phyloP scores from a whole-genome alignment of 2,797 vertebrate genomes.

The Chelon labrosus region DNA sequence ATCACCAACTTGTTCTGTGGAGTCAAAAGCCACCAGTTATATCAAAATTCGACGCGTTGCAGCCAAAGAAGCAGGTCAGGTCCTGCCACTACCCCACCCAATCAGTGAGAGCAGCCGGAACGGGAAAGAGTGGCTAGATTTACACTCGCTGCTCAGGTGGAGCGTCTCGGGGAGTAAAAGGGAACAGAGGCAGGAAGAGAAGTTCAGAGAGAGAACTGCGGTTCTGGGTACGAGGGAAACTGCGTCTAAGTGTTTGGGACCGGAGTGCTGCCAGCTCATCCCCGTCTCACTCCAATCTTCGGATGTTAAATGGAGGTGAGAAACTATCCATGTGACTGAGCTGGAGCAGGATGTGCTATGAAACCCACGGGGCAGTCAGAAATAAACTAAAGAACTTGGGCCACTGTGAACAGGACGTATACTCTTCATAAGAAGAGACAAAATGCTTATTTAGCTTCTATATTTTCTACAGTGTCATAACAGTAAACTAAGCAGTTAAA shows the following conservation, averaged over 20 bases:
- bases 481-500: slow-evolving; percentile 17
- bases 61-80: slow-evolving; percentile 56
- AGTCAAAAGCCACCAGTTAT: slow-evolving; percentile 52
- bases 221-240: slow-evolving; percentile 42
- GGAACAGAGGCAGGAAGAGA: slow-evolving; percentile 44
- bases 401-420: slow-evolving; percentile 32
- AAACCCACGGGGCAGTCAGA: slow-evolving; percentile 42
- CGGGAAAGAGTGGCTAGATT: slow-evolving; percentile 64
- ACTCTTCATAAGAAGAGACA: slow-evolving; percentile 11
- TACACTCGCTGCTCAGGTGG: slow-evolving; percentile 63
- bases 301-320: slow-evolving; percentile 65
- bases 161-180: slow-evolving; percentile 46
- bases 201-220: slow-evolving; percentile 46
- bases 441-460: not conserved
- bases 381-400: slow-evolving; percentile 31
- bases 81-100: slow-evolving; percentile 80
- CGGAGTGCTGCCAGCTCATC: slow-evolving; percentile 69
- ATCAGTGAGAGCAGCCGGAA: slow-evolving; percentile 90
- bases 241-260: slow-evolving; percentile 56
- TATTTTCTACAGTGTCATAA: not conserved
- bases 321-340: slow-evolving; percentile 68
- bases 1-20: slow-evolving; percentile 84
- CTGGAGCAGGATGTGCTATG: slow-evolving; percentile 75
- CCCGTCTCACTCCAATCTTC: slow-evolving; percentile 66
- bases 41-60: not conserved